Percentiles rank a stretch among this genome's conserved stretches.
These are phyloP conservation scores for Charanyca ferruginea DNA, from an alignment of 2,888 invertebrate species.

Conservation along the genomic window DNA sequence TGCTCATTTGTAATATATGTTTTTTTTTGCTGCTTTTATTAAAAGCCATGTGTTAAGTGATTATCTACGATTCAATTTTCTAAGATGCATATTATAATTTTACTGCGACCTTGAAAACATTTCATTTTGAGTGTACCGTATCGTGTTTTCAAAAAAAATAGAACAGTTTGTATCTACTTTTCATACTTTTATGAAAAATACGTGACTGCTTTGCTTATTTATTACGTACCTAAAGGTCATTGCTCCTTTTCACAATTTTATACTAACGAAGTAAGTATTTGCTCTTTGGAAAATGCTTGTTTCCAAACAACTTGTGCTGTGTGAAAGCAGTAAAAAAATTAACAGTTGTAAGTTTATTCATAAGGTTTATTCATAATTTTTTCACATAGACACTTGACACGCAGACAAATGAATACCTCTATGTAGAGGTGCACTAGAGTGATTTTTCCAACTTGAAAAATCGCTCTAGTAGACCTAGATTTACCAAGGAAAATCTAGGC, in stretches of 20 bases:
- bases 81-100: not conserved
- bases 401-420: not conserved
- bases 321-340: not conserved
- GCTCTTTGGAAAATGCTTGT: slow-evolving; percentile 3
- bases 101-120: not conserved
- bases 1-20: no score
- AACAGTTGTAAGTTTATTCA: not conserved
- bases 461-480: no score
- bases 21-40: not conserved
- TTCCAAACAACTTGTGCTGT: slow-evolving; percentile 16
- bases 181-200: slow-evolving; percentile 5
- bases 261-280: slow-evolving; percentile 1
- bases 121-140: not conserved
- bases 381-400: not conserved
- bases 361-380: not conserved
- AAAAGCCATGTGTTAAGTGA: not conserved
- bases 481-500: no score
- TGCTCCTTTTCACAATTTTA: slow-evolving; percentile 29
- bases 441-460: no score
- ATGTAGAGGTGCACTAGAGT: no score
- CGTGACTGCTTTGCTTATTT: not conserved
- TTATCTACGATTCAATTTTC: not conserved
- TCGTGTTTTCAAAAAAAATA: slow-evolving; percentile 9
- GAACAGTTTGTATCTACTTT: not conserved
- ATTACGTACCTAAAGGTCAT: slow-evolving; percentile 19